Evolutionary conservation across 2,113 vertebrate genomes (phyloP).

Genomic region (Macquaria australasica): DNA sequence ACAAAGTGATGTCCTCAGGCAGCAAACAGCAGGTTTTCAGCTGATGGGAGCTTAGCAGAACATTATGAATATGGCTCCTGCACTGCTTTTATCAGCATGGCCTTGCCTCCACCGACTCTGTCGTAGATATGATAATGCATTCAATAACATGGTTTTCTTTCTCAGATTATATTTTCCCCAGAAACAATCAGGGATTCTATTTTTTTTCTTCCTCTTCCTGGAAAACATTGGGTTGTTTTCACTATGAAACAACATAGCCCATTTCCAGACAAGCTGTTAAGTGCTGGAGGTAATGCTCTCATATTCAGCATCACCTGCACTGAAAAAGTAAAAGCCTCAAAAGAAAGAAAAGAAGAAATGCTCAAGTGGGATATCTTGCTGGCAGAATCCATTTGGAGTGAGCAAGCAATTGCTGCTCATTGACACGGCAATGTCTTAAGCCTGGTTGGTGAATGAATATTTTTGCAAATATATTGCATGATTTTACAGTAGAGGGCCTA

Average conservation of each 20-base stretch:
- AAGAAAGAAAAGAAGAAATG: conserved; percentile 30
- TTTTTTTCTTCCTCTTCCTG: conserved; percentile 33
- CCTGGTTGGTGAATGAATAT: conserved; percentile 80
- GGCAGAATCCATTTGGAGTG: conserved; percentile 70
- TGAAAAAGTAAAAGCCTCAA: conserved; percentile 34
- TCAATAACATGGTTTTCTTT: conserved; percentile 58
- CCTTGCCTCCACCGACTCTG: conserved; percentile 31
- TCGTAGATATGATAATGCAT: conserved; percentile 52
- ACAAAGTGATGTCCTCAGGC: conserved; percentile 54
- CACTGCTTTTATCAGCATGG: conserved; percentile 48
- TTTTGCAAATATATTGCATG: conserved; percentile 85
- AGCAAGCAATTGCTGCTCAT: conserved; percentile 76
- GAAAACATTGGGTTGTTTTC: conserved; percentile 56
- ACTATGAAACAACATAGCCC: conserved; percentile 60
- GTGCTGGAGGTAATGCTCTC: conserved; percentile 68
- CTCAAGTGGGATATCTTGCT: conserved; percentile 62
- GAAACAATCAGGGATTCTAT: conserved; percentile 46
- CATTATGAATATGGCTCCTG: conserved; percentile 49
- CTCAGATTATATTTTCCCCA: conserved; percentile 60
- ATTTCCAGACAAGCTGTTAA: conserved; percentile 66
- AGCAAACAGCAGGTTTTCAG: conserved; percentile 35
- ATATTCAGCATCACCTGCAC: conserved; percentile 42
- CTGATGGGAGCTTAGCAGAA: conserved; percentile 42
- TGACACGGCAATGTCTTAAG: conserved; percentile 77
- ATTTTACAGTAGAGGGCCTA: conserved; percentile 82